Percentiles rank a stretch among this genome's conserved stretches.
These are phyloP conservation scores for Callyntrura sp. DNA, from an alignment of 2,888 invertebrate species.

Conservation along the genomic window DNA sequence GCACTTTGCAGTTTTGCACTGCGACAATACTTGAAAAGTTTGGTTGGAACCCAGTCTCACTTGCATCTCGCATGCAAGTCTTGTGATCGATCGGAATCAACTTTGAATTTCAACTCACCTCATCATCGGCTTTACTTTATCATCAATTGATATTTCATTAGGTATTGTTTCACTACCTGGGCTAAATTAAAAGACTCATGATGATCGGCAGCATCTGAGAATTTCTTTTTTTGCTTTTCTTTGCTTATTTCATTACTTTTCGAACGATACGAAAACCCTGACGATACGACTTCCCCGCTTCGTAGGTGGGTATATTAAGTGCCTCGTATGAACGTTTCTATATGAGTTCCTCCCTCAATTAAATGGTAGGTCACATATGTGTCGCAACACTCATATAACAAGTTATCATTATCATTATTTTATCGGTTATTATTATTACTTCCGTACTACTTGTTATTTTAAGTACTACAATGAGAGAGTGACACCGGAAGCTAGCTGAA, in stretches of 20 bases:
- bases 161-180: slow-evolving; percentile 10
- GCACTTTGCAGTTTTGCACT: neutral
- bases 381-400: neutral
- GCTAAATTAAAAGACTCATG: slow-evolving; percentile 21
- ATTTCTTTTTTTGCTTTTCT: slow-evolving; percentile 9
- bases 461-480: slow-evolving; percentile 44
- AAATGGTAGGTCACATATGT: slow-evolving; percentile 14
- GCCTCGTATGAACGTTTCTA: slow-evolving; percentile 74
- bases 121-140: slow-evolving; percentile 7
- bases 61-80: slow-evolving; percentile 49
- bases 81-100: slow-evolving; percentile 57
- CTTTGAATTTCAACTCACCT: slow-evolving; percentile 51
- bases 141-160: slow-evolving; percentile 26
- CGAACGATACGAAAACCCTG: slow-evolving; percentile 70
- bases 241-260: slow-evolving; percentile 44
- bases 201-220: slow-evolving; percentile 6
- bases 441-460: neutral
- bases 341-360: slow-evolving; percentile 3
- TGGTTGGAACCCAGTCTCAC: neutral
- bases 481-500: slow-evolving; percentile 35
- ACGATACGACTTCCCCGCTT: slow-evolving; percentile 26
- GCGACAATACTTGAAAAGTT: neutral
- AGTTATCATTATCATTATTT: neutral
- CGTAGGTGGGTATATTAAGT: slow-evolving; percentile 36
- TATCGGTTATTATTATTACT: neutral